Base-by-base conservation (phyloP, 37 sponge, comb jelly and placozoan species). In the Eunapius fragilis region DNA sequence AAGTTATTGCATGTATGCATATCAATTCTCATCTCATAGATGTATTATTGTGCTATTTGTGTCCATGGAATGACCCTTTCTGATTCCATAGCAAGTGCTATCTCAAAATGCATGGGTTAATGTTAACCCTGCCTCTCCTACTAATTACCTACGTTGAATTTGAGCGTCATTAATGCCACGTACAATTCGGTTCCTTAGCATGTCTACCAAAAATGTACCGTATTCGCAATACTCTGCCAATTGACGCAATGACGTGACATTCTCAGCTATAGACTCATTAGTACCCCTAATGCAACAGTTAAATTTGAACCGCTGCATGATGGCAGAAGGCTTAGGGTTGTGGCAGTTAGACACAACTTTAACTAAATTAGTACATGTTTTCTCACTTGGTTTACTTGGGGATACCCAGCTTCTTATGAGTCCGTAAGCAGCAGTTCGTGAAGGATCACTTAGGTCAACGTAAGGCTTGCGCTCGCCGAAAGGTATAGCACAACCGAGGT, bases 171-270 rank as follows among this genome's bases (percentile, higher is more conserved):
- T 81, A n/a, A 81, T 75, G 12, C 82, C 89, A 71, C 89, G 83
- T 5, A 89, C 67, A 13, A 89, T 72, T 73, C 89, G 41, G 58
- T 89, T 84, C 17, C 84, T 58, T 41, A 89, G 22, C 89, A 89
- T 83, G 13, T 77, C 84, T 0, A 71, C 72, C 30, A 87, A 70
- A 32, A 27, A 19, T 0, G 45, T 70, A 11, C 82, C 82, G 32
- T 37, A 86, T 31, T 89, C 37, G 47, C 89, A 89, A 58, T 47
- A 33, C 25, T 83, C 80, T 11, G 84, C 41, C 32, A 89, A 26
- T 28, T 36, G 31, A 11, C 72, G 11, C 80, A 89, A 49, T 23
- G 67, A 85, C n/a, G 84, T 38, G 14, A 84, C 85, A 48, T 67
- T 84, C 11, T 68, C 37, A 38, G 90, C 85, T 37, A 89, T 48